Percentiles rank a stretch among this genome's conserved stretches.
These are phyloP conservation scores for Bradynema listronoti DNA, from an alignment of 1,140 invertebrate genomes.

Conservation along the genomic window DNA sequence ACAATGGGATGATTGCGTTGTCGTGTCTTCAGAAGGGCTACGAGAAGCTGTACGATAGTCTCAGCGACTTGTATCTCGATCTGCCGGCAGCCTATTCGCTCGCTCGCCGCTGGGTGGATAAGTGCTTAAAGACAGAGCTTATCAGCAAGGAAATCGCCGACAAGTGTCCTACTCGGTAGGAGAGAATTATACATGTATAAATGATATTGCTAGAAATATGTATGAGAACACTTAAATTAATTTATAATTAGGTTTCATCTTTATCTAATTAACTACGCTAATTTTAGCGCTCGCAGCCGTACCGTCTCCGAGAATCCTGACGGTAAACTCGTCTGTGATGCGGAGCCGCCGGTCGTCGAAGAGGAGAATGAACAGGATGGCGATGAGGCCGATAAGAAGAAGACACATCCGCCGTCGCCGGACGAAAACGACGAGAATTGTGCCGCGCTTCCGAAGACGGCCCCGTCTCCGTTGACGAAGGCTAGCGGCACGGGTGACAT, in stretches of 20 bases:
- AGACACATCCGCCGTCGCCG: too few relatives aligned
- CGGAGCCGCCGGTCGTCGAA: too few relatives aligned
- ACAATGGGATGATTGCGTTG: constrained; percentile 24
- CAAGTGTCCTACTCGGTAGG: constrained; percentile 30
- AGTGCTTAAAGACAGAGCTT: constrained; percentile 25
- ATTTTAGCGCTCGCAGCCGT: constrained; percentile 25
- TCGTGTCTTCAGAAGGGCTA: constrained; percentile 39
- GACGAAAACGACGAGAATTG: too few relatives aligned
- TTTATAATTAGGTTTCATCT: background rate
- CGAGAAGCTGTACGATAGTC: constrained; percentile 22
- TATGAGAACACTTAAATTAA: constrained; percentile 11
- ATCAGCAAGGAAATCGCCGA: constrained; percentile 20
- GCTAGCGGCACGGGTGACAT: too few relatives aligned
- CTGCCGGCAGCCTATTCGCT: constrained; percentile 37
- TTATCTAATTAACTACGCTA: background rate
- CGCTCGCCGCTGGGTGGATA: constrained; percentile 41
- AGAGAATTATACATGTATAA: constrained; percentile 5
- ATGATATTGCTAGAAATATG: background rate
- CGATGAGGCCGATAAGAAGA: background rate
- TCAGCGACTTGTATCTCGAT: constrained; percentile 35
- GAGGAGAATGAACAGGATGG: background rate
- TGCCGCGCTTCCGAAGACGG: too few relatives aligned
- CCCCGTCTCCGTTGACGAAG: too few relatives aligned
- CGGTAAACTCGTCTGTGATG: constrained; percentile 20
- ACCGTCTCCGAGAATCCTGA: constrained; percentile 30